Base-by-base conservation (phyloP, 2,888 invertebrate species). In the Phortica okadai region DNA sequence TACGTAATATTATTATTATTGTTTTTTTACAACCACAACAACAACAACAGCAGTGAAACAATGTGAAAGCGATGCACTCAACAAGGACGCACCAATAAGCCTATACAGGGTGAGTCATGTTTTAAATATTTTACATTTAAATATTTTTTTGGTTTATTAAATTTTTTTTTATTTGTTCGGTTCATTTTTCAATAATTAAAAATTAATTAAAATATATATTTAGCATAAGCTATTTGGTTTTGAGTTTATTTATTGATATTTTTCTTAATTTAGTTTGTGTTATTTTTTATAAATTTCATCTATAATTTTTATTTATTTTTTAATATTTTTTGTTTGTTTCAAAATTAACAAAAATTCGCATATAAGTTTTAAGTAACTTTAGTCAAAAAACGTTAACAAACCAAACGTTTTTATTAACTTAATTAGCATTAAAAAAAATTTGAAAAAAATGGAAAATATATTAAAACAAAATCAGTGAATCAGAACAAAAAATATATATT, bases 361-460 rank as follows among this genome's bases (percentile, higher is more conserved):
- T 44, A 45, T 86, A 86, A 88, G 88, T 85, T 86, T 58, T 86
- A 84, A 79, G 82, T 74, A 74, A 74, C 45, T 85, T 82, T 45
- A 74, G 66, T 77, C 74, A 75, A 75, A 62, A 2, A 58, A 14
- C 8, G 33, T 73, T 42, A 62, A 42, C 45, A 76, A 76, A 77
- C 50, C 62, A 56, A 78, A 66, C 59, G 21, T 72, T 58, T 56
- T 14, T 56, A 16, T 64, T 21, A 21, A 21, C 74, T 80, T 83
- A 76, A 81, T 62, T 87, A 79, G 75, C 64, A 74, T 77, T 70
- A 77, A 78, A 58, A 64, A 44, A 64, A 77, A 58, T 64, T 10
- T 62, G 72, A 72, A 76, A 73, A 73, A 70, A 74, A 64, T 62
- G 59, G 62, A 80, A 80, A 76, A 73, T 16, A 76, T 69, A 74